Conservation (phyloP, 2,113 vertebrate species). For the Amazona vittata region DNA sequence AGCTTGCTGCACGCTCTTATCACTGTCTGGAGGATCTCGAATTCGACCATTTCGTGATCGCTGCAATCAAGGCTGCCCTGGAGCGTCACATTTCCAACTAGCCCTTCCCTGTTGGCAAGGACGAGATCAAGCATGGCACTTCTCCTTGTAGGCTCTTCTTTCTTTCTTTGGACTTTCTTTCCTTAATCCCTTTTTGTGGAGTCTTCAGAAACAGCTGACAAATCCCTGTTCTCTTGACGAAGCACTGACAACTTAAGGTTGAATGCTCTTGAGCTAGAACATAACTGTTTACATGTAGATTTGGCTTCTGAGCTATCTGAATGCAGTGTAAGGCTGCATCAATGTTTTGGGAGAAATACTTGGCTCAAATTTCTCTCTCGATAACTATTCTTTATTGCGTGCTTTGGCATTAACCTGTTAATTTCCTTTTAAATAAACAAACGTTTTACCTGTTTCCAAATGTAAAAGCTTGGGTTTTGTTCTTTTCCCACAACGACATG, state of each 20-base stretch:
- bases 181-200: background rate
- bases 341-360: background rate
- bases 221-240: background rate
- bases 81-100: too few relatives aligned
- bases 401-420: background rate
- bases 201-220: background rate
- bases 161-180: background rate
- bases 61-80: too few relatives aligned
- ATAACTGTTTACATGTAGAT: background rate
- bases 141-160: too few relatives aligned
- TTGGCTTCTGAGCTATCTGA: background rate
- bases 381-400: background rate
- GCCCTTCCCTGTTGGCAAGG: too few relatives aligned
- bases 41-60: too few relatives aligned
- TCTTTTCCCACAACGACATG: background rate
- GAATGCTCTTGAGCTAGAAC: background rate
- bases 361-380: background rate
- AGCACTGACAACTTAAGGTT: background rate
- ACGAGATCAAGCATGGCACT: too few relatives aligned
- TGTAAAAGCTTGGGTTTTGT: background rate
- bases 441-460: background rate
- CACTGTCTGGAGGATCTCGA: too few relatives aligned
- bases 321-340: background rate
- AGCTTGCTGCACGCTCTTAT: too few relatives aligned
- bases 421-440: background rate